Evolutionary conservation across 2,888 invertebrate genomes (phyloP), one percentile per base, ranked within the genome.

Genomic region (Polia nebulosa): DNA sequence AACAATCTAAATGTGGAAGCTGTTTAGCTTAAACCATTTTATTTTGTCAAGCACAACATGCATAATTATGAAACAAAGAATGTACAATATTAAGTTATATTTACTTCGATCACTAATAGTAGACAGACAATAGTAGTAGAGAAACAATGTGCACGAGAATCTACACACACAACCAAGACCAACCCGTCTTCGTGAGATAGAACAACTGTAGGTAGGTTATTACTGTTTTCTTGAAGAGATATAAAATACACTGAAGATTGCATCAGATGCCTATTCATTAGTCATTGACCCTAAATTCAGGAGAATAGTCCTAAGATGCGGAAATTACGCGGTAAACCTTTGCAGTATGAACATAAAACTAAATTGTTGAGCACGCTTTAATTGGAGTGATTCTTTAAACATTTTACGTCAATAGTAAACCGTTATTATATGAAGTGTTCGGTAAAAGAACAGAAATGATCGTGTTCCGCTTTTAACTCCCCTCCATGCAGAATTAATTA

Each of bases 401-500:
- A 64, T 45, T 64, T 49, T 15, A 44, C 32, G 20, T 44, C n/a
- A 53, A 41, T 47, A 20, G 22, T 45, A 53, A 68, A 52, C 72
- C 76, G 58, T 72, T 76, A 58, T 76, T 47, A 41, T 17, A 44
- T 45, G 57, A 55, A 53, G 44, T 63, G 56, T 56, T 74, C 55
- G 29, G 56, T 51, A 66, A 72, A 78, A 78, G 47, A 66, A 34
- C 60, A 66, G 58, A 79, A 67, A 74, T 49, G 3, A 63, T 68
- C 44, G 57, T 67, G 76, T 72, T 78, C 58, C 66, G 76, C 49
- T 74, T 69, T 53, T 58, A 58, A 56, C 32, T 15, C 67, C 65
- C 63, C 76, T 68, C 75, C 76, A 68, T 63, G 80, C 68, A 60
- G 44, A 79, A 68, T 63, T 68, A 76, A 74, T 76, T 60, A 63